These are phyloP conservation scores for Drosophila auraria DNA, from an alignment of 1,140 invertebrate species.

Conservation along the genomic window DNA sequence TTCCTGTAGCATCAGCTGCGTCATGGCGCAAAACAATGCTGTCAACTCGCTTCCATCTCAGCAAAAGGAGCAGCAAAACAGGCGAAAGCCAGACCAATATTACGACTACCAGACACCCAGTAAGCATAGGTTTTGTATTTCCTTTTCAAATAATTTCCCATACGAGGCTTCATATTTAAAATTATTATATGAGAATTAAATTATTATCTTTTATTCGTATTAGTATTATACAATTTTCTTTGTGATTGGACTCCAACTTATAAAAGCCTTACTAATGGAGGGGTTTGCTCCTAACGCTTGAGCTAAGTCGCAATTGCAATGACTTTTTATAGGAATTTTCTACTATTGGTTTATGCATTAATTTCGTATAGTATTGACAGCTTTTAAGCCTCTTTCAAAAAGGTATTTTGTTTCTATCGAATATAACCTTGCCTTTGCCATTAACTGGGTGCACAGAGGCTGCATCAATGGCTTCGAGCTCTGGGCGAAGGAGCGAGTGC, in stretches of 20 bases:
- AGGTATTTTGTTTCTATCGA: not conserved
- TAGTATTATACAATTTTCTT: too few relatives aligned
- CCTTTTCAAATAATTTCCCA: too few relatives aligned
- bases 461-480: slow-evolving; percentile 31
- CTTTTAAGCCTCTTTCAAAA: not conserved
- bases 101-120: not conserved
- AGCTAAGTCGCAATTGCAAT: too few relatives aligned
- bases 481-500: slow-evolving; percentile 26
- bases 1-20: slow-evolving; percentile 79
- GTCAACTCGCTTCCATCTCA: slow-evolving; percentile 66
- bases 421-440: not conserved
- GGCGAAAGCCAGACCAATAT: slow-evolving; percentile 2
- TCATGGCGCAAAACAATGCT: slow-evolving; percentile 76
- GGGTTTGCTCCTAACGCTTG: too few relatives aligned
- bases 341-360: too few relatives aligned
- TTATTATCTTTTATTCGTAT: too few relatives aligned
- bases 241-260: too few relatives aligned
- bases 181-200: too few relatives aligned
- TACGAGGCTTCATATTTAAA: too few relatives aligned
- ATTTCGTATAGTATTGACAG: not conserved
- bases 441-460: slow-evolving; percentile 7
- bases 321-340: too few relatives aligned
- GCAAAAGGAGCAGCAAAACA: slow-evolving; percentile 14
- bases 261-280: too few relatives aligned
- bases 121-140: not conserved